Evolutionary conservation across 2,797 vertebrate species (phyloP).

Genomic region (Malurus leucopterus): DNA sequence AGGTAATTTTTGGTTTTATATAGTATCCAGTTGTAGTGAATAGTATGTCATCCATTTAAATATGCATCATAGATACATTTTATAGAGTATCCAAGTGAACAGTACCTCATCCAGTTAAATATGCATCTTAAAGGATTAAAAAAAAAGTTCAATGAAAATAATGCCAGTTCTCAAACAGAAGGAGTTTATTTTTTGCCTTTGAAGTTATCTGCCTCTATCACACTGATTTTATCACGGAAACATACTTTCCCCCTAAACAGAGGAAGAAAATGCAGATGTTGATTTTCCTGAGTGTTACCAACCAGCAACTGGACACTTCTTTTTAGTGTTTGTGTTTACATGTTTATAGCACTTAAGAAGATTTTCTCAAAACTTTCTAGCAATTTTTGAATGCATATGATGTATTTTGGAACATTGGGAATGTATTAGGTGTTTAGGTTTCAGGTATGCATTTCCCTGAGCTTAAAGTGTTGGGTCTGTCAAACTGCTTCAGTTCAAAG

Average conservation of each 20-base stretch:
- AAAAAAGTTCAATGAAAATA: neutral
- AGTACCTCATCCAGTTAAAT: neutral
- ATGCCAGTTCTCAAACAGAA: neutral
- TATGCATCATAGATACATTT: neutral
- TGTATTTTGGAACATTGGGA: neutral
- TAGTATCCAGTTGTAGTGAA: neutral
- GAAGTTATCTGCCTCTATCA: neutral
- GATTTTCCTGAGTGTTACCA: neutral
- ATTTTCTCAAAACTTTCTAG: neutral
- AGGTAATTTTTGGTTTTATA: neutral
- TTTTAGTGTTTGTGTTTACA: no score
- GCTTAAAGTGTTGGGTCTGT: neutral
- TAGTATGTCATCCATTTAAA: neutral
- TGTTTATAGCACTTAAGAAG: neutral
- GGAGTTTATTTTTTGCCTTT: neutral
- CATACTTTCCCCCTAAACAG: neutral
- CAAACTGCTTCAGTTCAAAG: neutral
- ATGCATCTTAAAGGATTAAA: neutral
- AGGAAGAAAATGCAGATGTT: neutral
- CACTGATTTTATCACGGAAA: neutral
- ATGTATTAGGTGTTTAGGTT: neutral
- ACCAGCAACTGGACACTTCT: neutral
- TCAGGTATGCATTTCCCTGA: neutral
- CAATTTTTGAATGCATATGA: neutral
- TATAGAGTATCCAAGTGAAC: neutral